Percentiles rank a stretch among this genome's conserved stretches.
phyloP scores from a whole-genome alignment of 2,113 vertebrate genomes.

The Condylura cristata region DNA sequence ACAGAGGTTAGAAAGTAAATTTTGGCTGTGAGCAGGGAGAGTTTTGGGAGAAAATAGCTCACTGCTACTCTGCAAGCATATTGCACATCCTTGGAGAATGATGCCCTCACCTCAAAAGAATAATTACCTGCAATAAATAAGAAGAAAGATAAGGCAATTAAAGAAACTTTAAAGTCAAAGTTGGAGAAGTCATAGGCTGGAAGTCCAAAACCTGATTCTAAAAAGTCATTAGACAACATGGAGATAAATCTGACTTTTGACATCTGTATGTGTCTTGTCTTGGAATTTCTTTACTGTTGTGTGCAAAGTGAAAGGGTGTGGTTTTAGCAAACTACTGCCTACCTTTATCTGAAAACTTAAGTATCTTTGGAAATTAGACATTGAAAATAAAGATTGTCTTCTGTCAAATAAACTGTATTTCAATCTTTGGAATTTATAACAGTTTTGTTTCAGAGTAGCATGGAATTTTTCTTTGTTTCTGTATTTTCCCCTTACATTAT shows the following conservation, averaged over 20 bases:
- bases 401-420: slow-evolving; percentile 50
- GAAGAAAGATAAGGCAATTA: not conserved
- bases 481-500: slow-evolving; percentile 63
- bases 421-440: slow-evolving; percentile 47
- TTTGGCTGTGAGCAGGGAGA: not conserved
- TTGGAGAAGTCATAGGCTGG: not conserved
- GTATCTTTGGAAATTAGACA: slow-evolving; percentile 57
- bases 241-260: not conserved
- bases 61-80: not conserved
- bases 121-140: not conserved
- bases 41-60: not conserved
- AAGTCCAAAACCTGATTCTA: not conserved
- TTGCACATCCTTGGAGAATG: not conserved
- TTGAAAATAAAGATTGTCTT: slow-evolving; percentile 50
- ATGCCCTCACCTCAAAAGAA: slow-evolving; percentile 11
- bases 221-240: not conserved
- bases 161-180: slow-evolving; percentile 1
- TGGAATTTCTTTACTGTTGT: not conserved
- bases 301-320: not conserved
- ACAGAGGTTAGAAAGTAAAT: not conserved
- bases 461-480: slow-evolving; percentile 62
- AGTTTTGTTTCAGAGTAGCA: slow-evolving; percentile 56
- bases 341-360: slow-evolving; percentile 41
- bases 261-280: not conserved
- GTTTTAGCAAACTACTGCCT: slow-evolving; percentile 13